Evolutionary conservation across 1,140 invertebrate species (phyloP), one percentile per base, ranked within the genome.

Genomic region (Coptotermes formosanus): DNA sequence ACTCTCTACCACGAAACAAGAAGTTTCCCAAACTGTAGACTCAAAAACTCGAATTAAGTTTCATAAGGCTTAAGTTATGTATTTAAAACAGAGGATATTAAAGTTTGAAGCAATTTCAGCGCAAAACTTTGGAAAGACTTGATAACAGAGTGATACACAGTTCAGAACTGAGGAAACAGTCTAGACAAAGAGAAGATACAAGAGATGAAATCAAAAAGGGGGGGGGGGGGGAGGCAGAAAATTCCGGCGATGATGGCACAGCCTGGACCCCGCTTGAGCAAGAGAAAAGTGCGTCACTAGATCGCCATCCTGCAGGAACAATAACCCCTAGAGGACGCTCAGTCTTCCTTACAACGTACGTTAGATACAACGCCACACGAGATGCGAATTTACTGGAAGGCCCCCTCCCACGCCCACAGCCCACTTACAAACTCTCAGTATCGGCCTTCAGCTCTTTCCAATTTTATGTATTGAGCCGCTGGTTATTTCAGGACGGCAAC

Each of bases 91-190:
- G 64, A n/a, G 7, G 64, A 75, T 75, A 75, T 75, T 75, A 75
- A 75, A 75, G 64, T 75, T 30, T 75, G 64, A 75, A 75, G 64
- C 64, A 75, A 75, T 75, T 75, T 75, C 64, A 75, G n/a, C 25
- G 30, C 64, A 30, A 75, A 75, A 75, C 64, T 30, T 25, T 11
- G 64, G 25, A 75, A 75, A 75, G n/a, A 30, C 64, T 55, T 55
- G n/a, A 75, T 9, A 75, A 75, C 64, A 75, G 52, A 16, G 8
- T 75, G 64, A 75, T 75, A 75, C 64, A 11, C 16, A 55, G 52
- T 55, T 55, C 8, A 30, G 9, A 75, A 75, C 19, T 19, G n/a
- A 30, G 64, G 14, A 30, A 75, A 30, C 7, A 75, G 25, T 30
- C 64, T 75, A 30, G 64, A 75, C 64, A 75, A 75, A n/a, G 64